Evolutionary conservation across 2,888 invertebrate genomes (phyloP).

Genomic region (Tanaodytes sp.): DNA sequence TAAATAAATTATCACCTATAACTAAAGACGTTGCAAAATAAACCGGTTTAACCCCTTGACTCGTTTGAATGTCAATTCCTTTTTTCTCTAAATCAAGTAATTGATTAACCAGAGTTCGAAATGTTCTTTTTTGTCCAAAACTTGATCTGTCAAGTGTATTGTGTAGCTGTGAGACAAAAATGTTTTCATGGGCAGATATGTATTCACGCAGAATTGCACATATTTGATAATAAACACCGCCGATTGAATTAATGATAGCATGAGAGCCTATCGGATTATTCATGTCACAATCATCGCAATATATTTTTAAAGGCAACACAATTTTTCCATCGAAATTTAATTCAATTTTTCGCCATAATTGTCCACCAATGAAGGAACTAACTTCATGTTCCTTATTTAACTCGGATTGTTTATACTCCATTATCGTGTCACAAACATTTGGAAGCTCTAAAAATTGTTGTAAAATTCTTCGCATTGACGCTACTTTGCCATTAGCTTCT

Average conservation of each 20-base stretch:
- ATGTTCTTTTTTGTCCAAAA: conserved; percentile 20
- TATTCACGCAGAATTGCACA: conserved; percentile 43
- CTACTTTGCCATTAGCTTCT: conserved; percentile 32
- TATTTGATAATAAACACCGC: conserved; percentile 4
- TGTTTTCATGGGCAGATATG: conserved; percentile 37
- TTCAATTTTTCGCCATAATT: conserved; percentile 36
- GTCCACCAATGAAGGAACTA: conserved; percentile 25
- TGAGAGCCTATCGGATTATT: conserved; percentile 52
- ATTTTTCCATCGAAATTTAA: conserved; percentile 25
- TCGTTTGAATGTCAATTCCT: background rate
- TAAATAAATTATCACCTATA: conserved; percentile 50
- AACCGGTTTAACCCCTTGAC: background rate
- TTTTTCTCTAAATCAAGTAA: conserved; percentile 24
- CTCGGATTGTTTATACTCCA: conserved; percentile 25
- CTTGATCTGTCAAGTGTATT: conserved; percentile 16
- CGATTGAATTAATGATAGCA: conserved; percentile 42
- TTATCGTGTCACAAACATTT: background rate
- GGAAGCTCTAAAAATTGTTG: conserved; percentile 21
- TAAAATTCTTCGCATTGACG: conserved; percentile 22
- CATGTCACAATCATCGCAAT: conserved; percentile 52
- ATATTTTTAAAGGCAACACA: conserved; percentile 43
- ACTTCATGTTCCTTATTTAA: conserved; percentile 12
- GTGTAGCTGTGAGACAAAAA: conserved; percentile 34
- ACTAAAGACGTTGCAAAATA: conserved; percentile 12
- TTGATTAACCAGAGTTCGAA: conserved; percentile 19